Base-by-base conservation (phyloP, 2,113 vertebrate genomes). In the Ochotona curzoniae region DNA sequence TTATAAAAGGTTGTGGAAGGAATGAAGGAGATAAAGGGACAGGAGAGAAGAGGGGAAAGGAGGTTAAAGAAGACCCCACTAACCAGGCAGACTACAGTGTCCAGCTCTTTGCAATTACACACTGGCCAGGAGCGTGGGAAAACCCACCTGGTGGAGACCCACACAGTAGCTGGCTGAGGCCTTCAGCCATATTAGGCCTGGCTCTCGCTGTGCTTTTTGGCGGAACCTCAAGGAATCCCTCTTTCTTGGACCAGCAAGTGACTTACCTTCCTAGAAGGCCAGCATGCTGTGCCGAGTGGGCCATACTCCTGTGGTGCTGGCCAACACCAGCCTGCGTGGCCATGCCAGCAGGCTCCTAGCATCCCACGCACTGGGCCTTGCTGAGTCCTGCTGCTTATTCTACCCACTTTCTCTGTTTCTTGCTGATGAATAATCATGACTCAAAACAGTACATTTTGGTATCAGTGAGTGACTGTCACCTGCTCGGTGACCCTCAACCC, bases 191-290 rank as follows among this genome's bases (percentile, higher is more conserved):
- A 76, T 17, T 32, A 67, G 85, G 78, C 35, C 30, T 84, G 69
- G 63, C 44, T 87, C 73, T 67, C 17, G 63, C 14, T n/a, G 63
- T 0, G 8, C n/a, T 86, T 70, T 13, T 15, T 91, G 83, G 86
- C 35, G 21, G 70, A 69, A 60, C 18, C 21, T 47, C 63, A 74
- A 83, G 76, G 90, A 92, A 74, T 89, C 76, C 83, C 51, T 75
- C 66, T 92, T 87, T 94, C 67, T 90, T 95, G 87, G 95, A 90
- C 54, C 66, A 23, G 67, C 25, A 25, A 13, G 83, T 30, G 75
- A 61, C 28, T 30, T 93, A 78, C 51, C 85, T 96, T 93, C 89
- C 90, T 96, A 25, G 93, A 93, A 96, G 64, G 83, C 38, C 13
- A 18, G 60, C 8, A 47, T 49, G 60, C 0, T 6, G 28, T 28